phyloP scores from a whole-genome alignment of 2,888 invertebrate species.

The Pteria penguin region DNA sequence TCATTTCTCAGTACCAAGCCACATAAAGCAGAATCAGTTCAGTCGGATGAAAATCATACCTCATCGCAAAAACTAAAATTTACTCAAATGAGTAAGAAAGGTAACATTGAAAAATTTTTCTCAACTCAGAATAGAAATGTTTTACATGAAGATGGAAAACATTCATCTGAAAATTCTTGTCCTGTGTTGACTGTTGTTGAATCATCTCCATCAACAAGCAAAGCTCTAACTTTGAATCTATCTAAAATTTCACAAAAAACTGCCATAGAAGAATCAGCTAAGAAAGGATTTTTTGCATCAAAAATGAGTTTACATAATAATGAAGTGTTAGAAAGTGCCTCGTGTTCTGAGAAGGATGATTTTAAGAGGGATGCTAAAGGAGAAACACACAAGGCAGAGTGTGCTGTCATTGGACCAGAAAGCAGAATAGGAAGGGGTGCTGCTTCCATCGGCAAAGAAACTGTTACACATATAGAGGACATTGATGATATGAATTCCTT shows the following conservation, averaged over 20 bases:
- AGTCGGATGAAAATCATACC: too few species aligned
- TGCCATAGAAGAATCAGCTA: not conserved
- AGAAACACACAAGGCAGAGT: not conserved
- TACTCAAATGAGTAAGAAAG: too few species aligned
- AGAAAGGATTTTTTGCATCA: slow-evolving; percentile 41
- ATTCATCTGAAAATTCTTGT: too few species aligned
- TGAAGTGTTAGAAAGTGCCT: slow-evolving; percentile 5
- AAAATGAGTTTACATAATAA: slow-evolving; percentile 11
- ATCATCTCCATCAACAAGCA: too few species aligned
- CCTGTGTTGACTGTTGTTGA: too few species aligned
- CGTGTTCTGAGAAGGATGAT: not conserved
- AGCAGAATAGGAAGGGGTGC: not conserved
- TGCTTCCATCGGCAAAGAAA: not conserved
- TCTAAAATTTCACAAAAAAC: not conserved
- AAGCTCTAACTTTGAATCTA: too few species aligned
- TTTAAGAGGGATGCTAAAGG: not conserved
- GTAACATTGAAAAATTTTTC: too few species aligned
- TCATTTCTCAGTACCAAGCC: slow-evolving; percentile 26
- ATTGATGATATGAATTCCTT: slow-evolving; percentile 10
- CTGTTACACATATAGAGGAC: too few species aligned
- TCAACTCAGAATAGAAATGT: too few species aligned
- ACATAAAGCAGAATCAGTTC: too few species aligned
- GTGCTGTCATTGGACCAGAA: not conserved
- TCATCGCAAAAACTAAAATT: too few species aligned
- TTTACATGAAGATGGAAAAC: too few species aligned